Conservation (phyloP, 2,797 vertebrate genomes). For the Pipistrellus pygmaeus region DNA sequence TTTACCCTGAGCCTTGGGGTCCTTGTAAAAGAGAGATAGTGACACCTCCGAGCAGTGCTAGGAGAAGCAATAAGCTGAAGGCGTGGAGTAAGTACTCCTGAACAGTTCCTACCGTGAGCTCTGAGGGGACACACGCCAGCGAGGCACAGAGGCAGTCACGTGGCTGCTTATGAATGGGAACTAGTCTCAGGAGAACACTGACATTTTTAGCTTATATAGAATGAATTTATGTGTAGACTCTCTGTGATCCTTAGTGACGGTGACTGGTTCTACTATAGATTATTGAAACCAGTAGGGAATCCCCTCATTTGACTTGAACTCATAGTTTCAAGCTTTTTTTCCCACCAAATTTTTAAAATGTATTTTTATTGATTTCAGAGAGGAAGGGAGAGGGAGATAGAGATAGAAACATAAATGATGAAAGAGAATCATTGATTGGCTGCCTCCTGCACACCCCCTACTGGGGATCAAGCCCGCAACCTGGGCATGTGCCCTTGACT, state of each 20-base stretch:
- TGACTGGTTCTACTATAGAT: neutral
- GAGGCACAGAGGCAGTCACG: neutral
- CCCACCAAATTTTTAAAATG: neutral
- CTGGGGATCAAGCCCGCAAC: no score
- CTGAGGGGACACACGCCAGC: neutral
- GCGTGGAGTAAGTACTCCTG: neutral
- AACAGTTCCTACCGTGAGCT: neutral
- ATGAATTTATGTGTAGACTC: neutral
- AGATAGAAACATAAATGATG: no score
- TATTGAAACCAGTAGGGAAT: neutral
- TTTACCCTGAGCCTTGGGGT: neutral
- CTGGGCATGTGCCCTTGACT: no score
- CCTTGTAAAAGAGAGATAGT: neutral
- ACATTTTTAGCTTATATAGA: neutral
- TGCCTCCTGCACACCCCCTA: no score
- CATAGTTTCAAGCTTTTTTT: neutral
- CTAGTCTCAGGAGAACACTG: neutral
- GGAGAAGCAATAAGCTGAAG: neutral
- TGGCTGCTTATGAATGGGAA: neutral
- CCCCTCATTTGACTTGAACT: neutral
- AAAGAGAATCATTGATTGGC: no score
- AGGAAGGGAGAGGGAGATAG: no score
- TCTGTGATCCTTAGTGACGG: neutral
- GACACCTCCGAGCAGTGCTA: neutral
- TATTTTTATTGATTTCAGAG: no score